Evolutionary conservation across 1,140 invertebrate genomes (phyloP), one percentile per base, ranked within the genome.

Genomic region (Rhopalosiphum maidis): DNA sequence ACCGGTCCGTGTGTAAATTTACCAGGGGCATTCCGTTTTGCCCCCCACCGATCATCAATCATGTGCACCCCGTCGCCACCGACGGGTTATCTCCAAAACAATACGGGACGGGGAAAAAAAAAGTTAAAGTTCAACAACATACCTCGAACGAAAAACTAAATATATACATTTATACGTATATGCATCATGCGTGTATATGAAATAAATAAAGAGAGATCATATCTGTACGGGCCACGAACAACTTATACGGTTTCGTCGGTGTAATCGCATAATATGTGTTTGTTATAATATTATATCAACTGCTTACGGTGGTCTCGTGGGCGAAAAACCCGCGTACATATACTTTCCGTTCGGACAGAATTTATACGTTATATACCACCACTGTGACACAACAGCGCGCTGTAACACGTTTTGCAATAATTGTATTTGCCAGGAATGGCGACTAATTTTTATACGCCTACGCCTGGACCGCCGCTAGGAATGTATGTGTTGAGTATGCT

Each of bases 1-100:
- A 92, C 91, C 91, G 77, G 91, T 92, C 91, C 91, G 91, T 85
- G 91, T 92, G 91, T 92, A 92, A 92, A 92, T 85, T 85, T 92
- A 85, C 82, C 91, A 92, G n/a, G 77, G 35, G 46, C 77, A 85
- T 92, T 92, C 91, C 46, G 91, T 92, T 85, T 85, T 92, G 35
- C 46, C 46, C n/a, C 46, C 41, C 25, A 41, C 30, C 8, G 82
- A 85, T 92, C 91, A 92, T 92, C 91, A 92, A 92, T 92, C 91
- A 92, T 92, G 90, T 23, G 25, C 91, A 41, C 77, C 46, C 22
- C 48, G 77, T 18, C 37, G 23, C n/a, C 35, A 22, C n/a, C 30
- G 87, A 35, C 46, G 35, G 91, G 91, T 54, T 85, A 92, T 92
- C 91, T 92, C 35, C 68, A 23, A 92, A 92, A 92, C 90, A 77